Conservation (phyloP, 2,888 invertebrate genomes). For the Andricus quercusramuli region DNA sequence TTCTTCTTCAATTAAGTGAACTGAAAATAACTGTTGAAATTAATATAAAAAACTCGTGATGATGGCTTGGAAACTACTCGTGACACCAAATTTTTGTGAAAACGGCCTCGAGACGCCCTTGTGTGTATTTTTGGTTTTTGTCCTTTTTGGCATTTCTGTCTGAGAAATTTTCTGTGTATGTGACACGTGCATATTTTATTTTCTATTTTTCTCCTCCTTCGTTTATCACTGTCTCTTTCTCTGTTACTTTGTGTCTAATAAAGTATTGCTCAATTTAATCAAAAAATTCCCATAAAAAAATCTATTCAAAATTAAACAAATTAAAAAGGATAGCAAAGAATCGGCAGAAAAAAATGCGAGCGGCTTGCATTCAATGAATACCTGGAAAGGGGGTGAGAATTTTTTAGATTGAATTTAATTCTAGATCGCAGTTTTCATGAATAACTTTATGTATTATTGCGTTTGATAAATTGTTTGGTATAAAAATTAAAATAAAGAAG, state of each 20-base stretch:
- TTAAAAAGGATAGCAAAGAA: conserved; percentile 48
- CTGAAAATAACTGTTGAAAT: not conserved
- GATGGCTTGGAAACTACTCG: conserved; percentile 20
- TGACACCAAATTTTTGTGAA: conserved; percentile 51
- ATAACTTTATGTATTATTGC: conserved; percentile 41
- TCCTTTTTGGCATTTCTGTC: conserved; percentile 60
- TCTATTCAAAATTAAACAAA: conserved; percentile 28
- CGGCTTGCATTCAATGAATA: conserved; percentile 51
- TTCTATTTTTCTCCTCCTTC: conserved; percentile 53
- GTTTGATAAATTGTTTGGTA: conserved; percentile 14
- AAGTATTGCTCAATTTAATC: conserved; percentile 24
- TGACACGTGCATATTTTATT: conserved; percentile 55
- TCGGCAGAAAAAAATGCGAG: conserved; percentile 55
- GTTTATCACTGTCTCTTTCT: conserved; percentile 51
- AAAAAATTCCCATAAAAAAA: conserved; percentile 14
- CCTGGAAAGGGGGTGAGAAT: conserved; percentile 27
- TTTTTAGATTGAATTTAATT: not conserved
- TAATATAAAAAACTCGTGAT: conserved; percentile 13
- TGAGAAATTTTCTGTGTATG: conserved; percentile 63
- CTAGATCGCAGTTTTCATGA: not conserved
- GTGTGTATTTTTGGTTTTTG: conserved; percentile 70
- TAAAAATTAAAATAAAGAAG: conserved; percentile 4
- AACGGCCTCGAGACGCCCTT: conserved; percentile 69
- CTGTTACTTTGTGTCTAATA: conserved; percentile 50
- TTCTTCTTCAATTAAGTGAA: not conserved